Base-by-base conservation (phyloP, 1,140 invertebrate species). In the Leptinotarsa undecemlineata region DNA sequence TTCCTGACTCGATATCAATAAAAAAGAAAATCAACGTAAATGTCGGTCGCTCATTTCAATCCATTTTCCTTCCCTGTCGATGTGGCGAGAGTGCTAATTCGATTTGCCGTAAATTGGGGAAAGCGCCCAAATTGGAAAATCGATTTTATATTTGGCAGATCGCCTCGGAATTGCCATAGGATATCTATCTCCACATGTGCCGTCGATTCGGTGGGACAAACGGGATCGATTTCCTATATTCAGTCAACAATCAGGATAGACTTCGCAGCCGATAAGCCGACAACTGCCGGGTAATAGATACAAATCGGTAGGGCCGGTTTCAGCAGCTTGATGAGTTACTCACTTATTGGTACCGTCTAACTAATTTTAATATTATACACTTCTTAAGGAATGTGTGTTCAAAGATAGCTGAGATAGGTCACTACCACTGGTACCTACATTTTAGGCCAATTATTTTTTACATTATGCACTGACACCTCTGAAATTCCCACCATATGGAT, bases 41-140 rank as follows among this genome's bases (percentile, higher is more conserved):
- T 8, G 51, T 57, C 51, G 51, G 15, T 57, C n/a, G 15, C 51
- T 19, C n/a, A 57, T 57, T 57, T 19, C 15, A 19, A 8, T 19
- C 51, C 51, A 17, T 57, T 57, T 57, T 19, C 15, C 51, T 57
- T 57, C 17, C 51, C 51, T 57, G 51, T n/a, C 66, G 23, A 33
- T 33, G 66, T 15, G 15, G 66, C 66, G 57, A 19, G 69, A 21
- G 69, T 71, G 69, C 69, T 71, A 71, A 71, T 71, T 71, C 57
- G 42, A 71, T 71, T 71, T 61, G 48, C 69, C 21, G 69, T 71
- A 71, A 71, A 71, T 71, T 71, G 69, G 69, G 69, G 48, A 71
- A 71, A 71, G 69, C 69, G 48, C 57, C 69, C 33, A 71, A 71
- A 71, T 71, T 61, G 69, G 57, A 15, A 51, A 68, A 71, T 71